These are phyloP conservation scores for Erebia aethiops DNA, from an alignment of 2,888 invertebrate genomes.

Conservation along the genomic window DNA sequence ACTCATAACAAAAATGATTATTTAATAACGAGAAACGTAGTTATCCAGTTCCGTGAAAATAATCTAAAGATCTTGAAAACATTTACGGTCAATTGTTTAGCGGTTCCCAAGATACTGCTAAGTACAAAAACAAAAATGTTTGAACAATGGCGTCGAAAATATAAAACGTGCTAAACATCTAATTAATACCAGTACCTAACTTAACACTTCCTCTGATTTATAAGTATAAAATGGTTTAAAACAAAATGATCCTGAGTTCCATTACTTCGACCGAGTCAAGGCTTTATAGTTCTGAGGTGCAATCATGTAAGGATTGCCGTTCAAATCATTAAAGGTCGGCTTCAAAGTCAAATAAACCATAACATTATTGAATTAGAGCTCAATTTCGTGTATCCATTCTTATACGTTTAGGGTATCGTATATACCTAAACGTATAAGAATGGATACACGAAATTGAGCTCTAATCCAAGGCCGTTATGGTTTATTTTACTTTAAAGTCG, in stretches of 20 bases:
- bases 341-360: no score
- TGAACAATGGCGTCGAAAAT: conserved; percentile 16
- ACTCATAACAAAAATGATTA: not conserved
- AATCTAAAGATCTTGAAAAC: not conserved
- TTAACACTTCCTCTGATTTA: not conserved
- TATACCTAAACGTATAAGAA: no score
- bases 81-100: conserved; percentile 6
- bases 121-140: conserved; percentile 6
- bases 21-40: not conserved
- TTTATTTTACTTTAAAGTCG: no score
- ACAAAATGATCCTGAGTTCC: not conserved
- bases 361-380: no score
- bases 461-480: no score
- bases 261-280: no score
- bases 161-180: not conserved
- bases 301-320: no score
- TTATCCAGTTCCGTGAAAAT: conserved; percentile 10
- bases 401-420: no score
- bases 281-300: no score
- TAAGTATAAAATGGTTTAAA: not conserved
- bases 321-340: no score
- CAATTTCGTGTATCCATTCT: no score
- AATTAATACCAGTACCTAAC: not conserved
- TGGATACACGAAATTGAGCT: no score
- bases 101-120: conserved; percentile 10